Percentiles rank a stretch among this genome's conserved stretches.
These are phyloP conservation scores for Montipora efflorescens DNA, from an alignment of 64 coral and sea anemone species.

Conservation along the genomic window DNA sequence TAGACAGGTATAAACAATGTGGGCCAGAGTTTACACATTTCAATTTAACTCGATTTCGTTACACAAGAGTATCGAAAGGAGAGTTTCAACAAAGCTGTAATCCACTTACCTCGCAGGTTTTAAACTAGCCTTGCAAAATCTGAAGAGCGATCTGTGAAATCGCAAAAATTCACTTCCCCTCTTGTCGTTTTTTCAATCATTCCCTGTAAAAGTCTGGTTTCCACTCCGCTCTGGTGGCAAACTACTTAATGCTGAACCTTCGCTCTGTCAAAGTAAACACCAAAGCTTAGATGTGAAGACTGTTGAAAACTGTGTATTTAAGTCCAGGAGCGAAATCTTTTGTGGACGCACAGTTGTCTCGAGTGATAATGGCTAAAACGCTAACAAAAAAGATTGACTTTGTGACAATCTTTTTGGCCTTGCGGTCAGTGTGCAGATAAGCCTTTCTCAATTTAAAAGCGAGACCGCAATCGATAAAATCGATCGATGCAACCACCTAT, in stretches of 20 bases:
- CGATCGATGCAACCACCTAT: not conserved
- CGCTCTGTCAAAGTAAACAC: not conserved
- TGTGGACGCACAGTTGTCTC: constrained; percentile 3
- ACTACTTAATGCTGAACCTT: not conserved
- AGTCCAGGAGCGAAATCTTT: not conserved
- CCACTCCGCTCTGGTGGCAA: not conserved
- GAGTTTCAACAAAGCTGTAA: not conserved
- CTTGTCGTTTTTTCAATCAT: constrained; percentile 11
- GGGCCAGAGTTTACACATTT: not conserved
- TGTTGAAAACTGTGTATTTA: not conserved
- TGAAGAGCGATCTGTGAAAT: not conserved
- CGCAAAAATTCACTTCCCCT: not conserved
- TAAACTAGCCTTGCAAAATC: not conserved
- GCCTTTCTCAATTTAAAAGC: not conserved
- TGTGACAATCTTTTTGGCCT: not conserved
- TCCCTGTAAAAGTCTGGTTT: not conserved
- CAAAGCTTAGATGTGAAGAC: not conserved
- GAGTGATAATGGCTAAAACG: not conserved
- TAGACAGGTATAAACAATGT: constrained; percentile 19
- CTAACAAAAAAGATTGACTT: not conserved
- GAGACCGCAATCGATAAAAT: not conserved
- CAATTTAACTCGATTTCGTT: not conserved
- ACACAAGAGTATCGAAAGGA: not conserved
- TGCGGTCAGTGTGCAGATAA: not conserved
- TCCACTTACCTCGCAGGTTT: constrained; percentile 14